Conservation (phyloP, 2,888 invertebrate species). For the Scaptomyza reducta region DNA sequence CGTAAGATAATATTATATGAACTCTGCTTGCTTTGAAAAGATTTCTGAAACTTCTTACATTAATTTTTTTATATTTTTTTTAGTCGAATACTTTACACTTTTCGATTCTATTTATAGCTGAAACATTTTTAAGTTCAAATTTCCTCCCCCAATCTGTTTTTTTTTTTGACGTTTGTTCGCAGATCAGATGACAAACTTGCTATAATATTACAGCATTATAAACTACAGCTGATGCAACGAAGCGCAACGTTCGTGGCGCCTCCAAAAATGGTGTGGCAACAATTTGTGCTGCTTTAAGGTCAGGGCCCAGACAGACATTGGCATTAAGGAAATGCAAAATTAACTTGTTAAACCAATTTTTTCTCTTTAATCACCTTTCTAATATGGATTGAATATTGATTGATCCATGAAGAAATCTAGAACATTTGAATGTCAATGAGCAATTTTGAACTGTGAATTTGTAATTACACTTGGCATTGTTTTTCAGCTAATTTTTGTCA, state of each 20-base stretch:
- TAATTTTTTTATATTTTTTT: no score
- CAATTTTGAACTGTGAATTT: slow-evolving; percentile 29
- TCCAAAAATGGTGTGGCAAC: slow-evolving; percentile 2
- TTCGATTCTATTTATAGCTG: no score
- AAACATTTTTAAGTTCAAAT: neutral
- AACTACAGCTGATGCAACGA: slow-evolving; percentile 21
- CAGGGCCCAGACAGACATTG: neutral
- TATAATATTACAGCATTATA: slow-evolving; percentile 45
- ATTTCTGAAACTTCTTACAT: no score
- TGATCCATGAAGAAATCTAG: neutral
- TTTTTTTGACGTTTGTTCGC: slow-evolving; percentile 1
- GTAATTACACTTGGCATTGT: slow-evolving; percentile 50
- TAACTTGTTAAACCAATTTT: neutral
- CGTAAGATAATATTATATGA: no score
- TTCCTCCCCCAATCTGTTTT: neutral
- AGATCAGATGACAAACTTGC: slow-evolving; percentile 46
- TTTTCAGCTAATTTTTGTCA: slow-evolving; percentile 43
- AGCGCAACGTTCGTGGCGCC: slow-evolving; percentile 8
- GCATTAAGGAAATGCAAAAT: neutral
- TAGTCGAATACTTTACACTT: no score
- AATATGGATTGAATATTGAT: neutral
- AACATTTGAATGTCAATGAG: slow-evolving; percentile 1
- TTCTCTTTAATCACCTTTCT: no score
- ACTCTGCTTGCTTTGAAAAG: no score
- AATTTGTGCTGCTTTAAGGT: neutral